Evolutionary conservation across 2,888 invertebrate species (phyloP).

Genomic region (Protophormia terraenovae): DNA sequence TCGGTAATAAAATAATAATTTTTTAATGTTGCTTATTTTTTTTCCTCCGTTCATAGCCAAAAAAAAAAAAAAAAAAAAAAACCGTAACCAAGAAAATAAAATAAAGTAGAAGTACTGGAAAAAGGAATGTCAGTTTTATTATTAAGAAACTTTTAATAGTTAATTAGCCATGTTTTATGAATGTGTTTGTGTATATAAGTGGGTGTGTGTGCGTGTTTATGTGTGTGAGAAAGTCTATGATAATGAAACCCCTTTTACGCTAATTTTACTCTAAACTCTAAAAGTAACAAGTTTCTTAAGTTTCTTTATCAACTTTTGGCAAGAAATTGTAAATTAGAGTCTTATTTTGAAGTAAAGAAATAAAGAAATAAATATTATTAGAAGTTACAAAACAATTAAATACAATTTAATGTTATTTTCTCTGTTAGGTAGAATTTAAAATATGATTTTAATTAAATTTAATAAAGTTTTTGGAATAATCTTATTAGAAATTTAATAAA

Average conservation of each 20-base stretch:
- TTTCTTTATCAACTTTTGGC: neutral
- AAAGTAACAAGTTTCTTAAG: neutral
- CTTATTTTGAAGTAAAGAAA: too few species aligned
- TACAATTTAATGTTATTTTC: too few species aligned
- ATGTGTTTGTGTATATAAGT: neutral
- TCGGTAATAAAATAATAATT: slow-evolving; percentile 41
- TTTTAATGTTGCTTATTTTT: slow-evolving; percentile 20
- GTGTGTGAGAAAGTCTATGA: neutral
- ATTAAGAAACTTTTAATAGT: slow-evolving; percentile 38
- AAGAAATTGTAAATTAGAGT: too few species aligned
- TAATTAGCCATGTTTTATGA: slow-evolving; percentile 57
- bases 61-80: neutral
- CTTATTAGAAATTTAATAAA: too few species aligned
- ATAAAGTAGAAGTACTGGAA: neutral
- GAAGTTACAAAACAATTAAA: too few species aligned
- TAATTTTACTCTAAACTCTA: neutral
- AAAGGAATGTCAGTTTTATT: slow-evolving; percentile 30
- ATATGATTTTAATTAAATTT: too few species aligned
- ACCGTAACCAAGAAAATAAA: neutral
- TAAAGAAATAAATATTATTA: too few species aligned
- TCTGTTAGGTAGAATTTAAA: too few species aligned
- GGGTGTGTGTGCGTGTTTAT: neutral
- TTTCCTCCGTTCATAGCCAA: too few species aligned
- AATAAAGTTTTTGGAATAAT: too few species aligned
- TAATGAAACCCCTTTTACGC: neutral